Conservation (phyloP, 2,888 invertebrate species). For the Tupiocoris notatus region DNA sequence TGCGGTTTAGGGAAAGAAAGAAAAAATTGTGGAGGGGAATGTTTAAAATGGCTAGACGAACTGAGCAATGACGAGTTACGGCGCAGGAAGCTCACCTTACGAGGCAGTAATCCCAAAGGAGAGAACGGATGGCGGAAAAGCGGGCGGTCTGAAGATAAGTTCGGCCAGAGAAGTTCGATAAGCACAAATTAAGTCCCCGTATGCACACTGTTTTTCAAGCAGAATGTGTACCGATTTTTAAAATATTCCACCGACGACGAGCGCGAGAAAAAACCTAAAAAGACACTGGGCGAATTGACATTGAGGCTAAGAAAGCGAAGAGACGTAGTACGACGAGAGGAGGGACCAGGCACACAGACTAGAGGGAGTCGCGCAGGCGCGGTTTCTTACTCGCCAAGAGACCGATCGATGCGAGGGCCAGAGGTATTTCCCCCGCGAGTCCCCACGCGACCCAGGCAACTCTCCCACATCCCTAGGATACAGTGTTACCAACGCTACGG, state of each 20-base stretch:
- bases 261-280: conserved; percentile 37
- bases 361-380: conserved; percentile 42
- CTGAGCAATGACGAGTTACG: background rate
- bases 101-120: conserved; percentile 24
- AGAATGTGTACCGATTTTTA: background rate
- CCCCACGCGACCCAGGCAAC: no score
- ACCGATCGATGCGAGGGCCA: conserved; percentile 35
- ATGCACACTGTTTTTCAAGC: background rate
- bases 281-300: conserved; percentile 46
- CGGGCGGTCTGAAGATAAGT: background rate
- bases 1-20: no score
- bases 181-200: background rate
- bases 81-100: conserved; percentile 23
- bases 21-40: conserved; percentile 23
- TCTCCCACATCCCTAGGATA: no score
- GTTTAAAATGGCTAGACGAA: conserved; percentile 35
- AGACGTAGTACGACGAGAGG: conserved; percentile 50
- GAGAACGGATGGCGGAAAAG: background rate
- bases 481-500: no score
- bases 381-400: conserved; percentile 26
- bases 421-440: conserved; percentile 26
- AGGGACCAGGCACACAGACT: background rate
- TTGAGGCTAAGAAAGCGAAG: conserved; percentile 46
- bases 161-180: background rate
- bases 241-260: conserved; percentile 17